phyloP scores from a whole-genome alignment of 2,888 invertebrate genomes.

The Teleiodes luculella region DNA sequence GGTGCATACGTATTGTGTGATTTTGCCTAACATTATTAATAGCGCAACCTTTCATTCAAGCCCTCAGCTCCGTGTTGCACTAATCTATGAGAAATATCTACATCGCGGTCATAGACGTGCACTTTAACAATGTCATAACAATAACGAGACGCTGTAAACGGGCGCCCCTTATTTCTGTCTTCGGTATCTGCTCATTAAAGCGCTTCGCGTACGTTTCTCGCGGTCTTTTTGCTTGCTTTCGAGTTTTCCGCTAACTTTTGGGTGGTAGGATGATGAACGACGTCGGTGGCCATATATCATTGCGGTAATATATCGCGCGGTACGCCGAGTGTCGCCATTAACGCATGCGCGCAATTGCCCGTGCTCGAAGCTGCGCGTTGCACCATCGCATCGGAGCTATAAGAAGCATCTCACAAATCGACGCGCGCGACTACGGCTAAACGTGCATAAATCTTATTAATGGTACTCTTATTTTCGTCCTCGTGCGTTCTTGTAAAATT shows the following conservation, averaged over 20 bases:
- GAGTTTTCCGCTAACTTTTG: conserved; percentile 75
- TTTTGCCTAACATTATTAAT: conserved; percentile 22
- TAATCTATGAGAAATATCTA: conserved; percentile 48
- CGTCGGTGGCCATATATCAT: conserved; percentile 73
- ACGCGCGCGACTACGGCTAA: conserved; percentile 66
- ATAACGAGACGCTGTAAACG: conserved; percentile 66
- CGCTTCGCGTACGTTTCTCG: conserved; percentile 49
- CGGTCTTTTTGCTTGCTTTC: conserved; percentile 59
- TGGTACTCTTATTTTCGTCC: conserved; percentile 70
- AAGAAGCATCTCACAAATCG: conserved; percentile 70
- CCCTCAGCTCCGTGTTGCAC: conserved; percentile 20
- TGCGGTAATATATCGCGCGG: conserved; percentile 71
- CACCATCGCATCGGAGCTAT: conserved; percentile 48
- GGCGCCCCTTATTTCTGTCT: conserved; percentile 74
- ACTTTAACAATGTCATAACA: conserved; percentile 73
- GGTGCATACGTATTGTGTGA: conserved; percentile 12
- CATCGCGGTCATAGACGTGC: conserved; percentile 48
- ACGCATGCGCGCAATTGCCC: conserved; percentile 71
- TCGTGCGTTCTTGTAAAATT: conserved; percentile 62
- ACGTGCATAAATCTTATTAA: conserved; percentile 73
- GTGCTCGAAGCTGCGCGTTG: conserved; percentile 40
- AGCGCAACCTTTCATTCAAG: conserved; percentile 23
- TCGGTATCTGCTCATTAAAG: conserved; percentile 75
- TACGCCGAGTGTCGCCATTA: conserved; percentile 77
- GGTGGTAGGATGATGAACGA: conserved; percentile 77